phyloP scores from a whole-genome alignment of 2,888 invertebrate genomes.

The Lomographa bimaculata region DNA sequence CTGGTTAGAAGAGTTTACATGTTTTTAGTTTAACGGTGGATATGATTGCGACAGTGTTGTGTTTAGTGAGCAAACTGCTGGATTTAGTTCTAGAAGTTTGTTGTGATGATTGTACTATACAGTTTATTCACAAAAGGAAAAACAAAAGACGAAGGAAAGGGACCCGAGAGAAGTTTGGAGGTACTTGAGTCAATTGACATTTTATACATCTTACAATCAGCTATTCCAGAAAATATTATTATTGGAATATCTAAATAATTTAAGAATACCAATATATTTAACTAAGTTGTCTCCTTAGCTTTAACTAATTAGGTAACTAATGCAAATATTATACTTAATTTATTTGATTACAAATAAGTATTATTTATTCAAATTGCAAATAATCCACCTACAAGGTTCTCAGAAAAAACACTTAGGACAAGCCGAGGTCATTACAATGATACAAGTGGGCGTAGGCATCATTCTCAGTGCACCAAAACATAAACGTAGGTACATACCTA shows the following conservation, averaged over 20 bases:
- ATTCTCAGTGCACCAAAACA: conserved; percentile 3
- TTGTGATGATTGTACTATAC: conserved; percentile 4
- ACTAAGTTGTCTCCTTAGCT: too few species aligned
- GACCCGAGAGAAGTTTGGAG: conserved; percentile 15
- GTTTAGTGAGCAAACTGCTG: conserved; percentile 58
- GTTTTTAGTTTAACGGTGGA: conserved; percentile 33
- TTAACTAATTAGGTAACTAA: too few species aligned
- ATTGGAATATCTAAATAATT: too few species aligned
- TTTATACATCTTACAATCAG: too few species aligned
- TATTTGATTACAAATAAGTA: too few species aligned
- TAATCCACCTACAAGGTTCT: background rate
- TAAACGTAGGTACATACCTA: conserved; percentile 1
- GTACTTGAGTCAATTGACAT: too few species aligned
- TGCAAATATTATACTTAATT: too few species aligned
- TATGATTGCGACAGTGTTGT: conserved; percentile 70
- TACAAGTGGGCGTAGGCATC: conserved; percentile 1
- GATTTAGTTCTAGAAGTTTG: conserved; percentile 48
- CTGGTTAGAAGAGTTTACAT: conserved; percentile 16
- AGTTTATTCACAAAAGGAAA: background rate
- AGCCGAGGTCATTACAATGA: conserved; percentile 15
- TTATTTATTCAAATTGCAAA: too few species aligned
- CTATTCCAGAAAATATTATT: too few species aligned
- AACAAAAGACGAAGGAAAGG: conserved; percentile 9
- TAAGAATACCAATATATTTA: too few species aligned
- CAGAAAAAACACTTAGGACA: conserved; percentile 8